Evolutionary conservation across 2,888 invertebrate species (phyloP).

Genomic region (Pilophorus perplexus): DNA sequence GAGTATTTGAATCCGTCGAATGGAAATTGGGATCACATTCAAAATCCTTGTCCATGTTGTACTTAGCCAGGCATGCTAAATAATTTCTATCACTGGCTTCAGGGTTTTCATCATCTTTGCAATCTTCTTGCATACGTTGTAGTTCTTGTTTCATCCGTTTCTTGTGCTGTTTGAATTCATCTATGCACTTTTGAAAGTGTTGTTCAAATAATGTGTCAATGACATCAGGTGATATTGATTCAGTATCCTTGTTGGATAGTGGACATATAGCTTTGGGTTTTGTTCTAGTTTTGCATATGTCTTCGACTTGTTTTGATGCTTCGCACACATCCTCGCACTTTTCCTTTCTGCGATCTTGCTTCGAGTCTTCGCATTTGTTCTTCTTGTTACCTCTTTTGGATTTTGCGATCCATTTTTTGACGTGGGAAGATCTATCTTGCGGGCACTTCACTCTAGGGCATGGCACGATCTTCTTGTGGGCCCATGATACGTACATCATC

Average conservation of each 20-base stretch:
- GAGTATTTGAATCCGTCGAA: slow-evolving; percentile 6
- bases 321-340: neutral
- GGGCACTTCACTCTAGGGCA: slow-evolving; percentile 18
- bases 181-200: no score
- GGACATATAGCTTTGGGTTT: no score
- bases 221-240: no score
- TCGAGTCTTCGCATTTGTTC: neutral
- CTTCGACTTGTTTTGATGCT: neutral
- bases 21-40: slow-evolving; percentile 22
- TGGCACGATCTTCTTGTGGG: slow-evolving; percentile 8
- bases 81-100: neutral
- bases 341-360: neutral
- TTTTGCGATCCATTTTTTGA: neutral
- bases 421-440: neutral
- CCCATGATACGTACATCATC: slow-evolving; percentile 9
- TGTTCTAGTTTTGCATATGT: no score
- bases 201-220: no score
- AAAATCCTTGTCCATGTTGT: neutral
- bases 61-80: no score
- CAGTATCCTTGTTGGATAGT: no score
- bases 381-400: neutral
- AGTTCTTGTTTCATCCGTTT: no score
- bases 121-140: neutral
- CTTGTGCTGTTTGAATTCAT: no score
- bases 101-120: neutral